A percentile compares a stretch with the other conserved stretches of the same genome.
These are phyloP conservation scores for Heliconius hewitsoni DNA, from an alignment of 1,140 invertebrate genomes.

Conservation along the genomic window DNA sequence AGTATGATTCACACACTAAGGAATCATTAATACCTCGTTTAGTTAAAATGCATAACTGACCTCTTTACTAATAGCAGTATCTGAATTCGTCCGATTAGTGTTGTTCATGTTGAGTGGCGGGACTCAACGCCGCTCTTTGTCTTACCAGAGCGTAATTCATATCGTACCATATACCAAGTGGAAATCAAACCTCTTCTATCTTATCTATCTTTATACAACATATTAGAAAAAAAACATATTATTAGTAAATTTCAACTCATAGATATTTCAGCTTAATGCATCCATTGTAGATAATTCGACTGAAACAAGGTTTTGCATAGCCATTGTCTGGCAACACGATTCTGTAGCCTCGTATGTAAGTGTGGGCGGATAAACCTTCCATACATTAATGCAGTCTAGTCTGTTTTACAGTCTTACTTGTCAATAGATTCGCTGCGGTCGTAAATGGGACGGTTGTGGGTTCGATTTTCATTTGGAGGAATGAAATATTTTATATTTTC, in stretches of 20 bases:
- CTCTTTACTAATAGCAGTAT: too few species aligned
- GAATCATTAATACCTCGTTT: too few species aligned
- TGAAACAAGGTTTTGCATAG: slow-evolving; percentile 27
- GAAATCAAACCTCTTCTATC: not conserved
- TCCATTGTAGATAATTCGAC: slow-evolving; percentile 23
- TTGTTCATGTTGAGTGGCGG: not conserved
- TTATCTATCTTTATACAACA: not conserved
- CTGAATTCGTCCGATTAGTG: not conserved
- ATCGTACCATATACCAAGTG: too few species aligned
- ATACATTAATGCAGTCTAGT: not conserved
- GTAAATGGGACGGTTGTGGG: too few species aligned
- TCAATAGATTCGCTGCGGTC: too few species aligned
- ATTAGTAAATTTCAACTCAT: slow-evolving; percentile 6
- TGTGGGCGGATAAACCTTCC: not conserved
- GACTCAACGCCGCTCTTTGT: not conserved
- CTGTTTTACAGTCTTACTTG: not conserved
- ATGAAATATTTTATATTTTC: too few species aligned
- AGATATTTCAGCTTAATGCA: slow-evolving; percentile 9
- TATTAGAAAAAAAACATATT: not conserved
- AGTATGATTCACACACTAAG: too few species aligned
- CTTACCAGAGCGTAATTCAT: not conserved
- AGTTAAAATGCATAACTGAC: too few species aligned
- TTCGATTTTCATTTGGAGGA: too few species aligned
- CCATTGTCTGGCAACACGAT: not conserved
- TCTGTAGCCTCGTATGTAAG: slow-evolving; percentile 11